These are phyloP conservation scores for Araneus ventricosus DNA, from an alignment of 1,140 invertebrate genomes.

Conservation along the genomic window DNA sequence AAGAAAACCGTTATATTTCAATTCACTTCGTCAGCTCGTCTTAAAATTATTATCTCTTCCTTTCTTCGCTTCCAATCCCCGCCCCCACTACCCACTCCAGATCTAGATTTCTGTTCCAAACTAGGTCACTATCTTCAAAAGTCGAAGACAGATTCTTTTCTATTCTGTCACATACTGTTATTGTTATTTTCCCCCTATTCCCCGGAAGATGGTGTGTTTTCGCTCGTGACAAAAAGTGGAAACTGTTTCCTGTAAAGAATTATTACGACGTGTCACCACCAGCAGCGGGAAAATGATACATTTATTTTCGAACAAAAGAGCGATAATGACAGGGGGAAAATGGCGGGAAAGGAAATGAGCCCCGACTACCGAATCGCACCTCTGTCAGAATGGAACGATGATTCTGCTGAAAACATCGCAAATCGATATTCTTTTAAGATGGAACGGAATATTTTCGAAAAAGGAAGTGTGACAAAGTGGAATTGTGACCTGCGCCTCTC, in stretches of 20 bases:
- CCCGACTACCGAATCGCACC: background rate
- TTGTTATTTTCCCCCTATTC: background rate
- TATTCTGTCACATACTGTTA: background rate
- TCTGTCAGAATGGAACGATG: background rate
- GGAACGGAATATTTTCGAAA: background rate
- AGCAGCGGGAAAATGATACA: background rate
- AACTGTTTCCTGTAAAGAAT: background rate
- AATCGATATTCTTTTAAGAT: background rate
- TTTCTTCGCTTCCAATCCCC: background rate
- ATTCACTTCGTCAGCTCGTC: background rate
- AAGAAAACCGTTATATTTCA: background rate
- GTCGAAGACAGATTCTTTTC: background rate
- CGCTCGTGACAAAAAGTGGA: background rate
- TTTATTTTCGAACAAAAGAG: background rate
- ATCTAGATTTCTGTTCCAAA: background rate
- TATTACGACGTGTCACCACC: background rate
- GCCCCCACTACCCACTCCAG: too few relatives aligned
- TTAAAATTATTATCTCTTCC: background rate
- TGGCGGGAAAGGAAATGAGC: background rate
- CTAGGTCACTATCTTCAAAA: background rate
- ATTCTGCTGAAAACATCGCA: background rate
- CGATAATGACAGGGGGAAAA: background rate
- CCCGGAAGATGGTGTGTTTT: background rate
- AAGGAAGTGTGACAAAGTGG: background rate
- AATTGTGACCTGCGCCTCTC: background rate